Evolutionary conservation across 2,888 invertebrate species (phyloP), one percentile per base, ranked within the genome.

Genomic region (Arrhopalites spinosus): DNA sequence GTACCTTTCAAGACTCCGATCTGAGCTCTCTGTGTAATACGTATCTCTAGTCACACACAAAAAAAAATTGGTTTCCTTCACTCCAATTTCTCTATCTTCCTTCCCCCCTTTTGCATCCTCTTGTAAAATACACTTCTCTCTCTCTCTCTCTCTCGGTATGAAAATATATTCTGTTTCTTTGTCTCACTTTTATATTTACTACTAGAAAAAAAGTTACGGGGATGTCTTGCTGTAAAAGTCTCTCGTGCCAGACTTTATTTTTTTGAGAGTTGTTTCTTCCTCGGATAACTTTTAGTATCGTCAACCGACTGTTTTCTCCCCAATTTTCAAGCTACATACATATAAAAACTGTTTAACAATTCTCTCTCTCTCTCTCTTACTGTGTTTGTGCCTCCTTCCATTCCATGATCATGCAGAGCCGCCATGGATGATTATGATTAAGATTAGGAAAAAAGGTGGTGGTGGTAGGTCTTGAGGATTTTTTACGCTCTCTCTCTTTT

Each of bases 201-300:
- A n/a, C n/a, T n/a, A n/a, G n/a, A n/a, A n/a, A n/a, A n/a, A n/a
- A n/a, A n/a, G n/a, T n/a, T n/a, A n/a, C n/a, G n/a, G n/a, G n/a
- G n/a, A n/a, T n/a, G 67, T 68, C 66, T 20, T 66, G 36, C 27
- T 45, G 15, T 45, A 2, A 13, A 23, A 68, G 47, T 25, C 59
- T 71, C 71, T 71, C 71, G 71, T 71, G 71, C 71, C 59, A 59
- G 29, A 43, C 8, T 59, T 59, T 59, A 17, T 43, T 66, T 66
- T 66, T 66, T 66, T 36, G 5, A 30, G 2, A 30, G 8, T 30
- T 11, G 8, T 2, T 64, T n/a, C 17, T 64, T 64, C 64, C n/a
- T n/a, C 47, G 20, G 29, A 15, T 56, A 50, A 70, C 20, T 30
- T 53, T 17, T 27, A 71, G n/a, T 71, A 71, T 56, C 71, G 20